These are phyloP conservation scores for Aplidium turbinatum DNA, from an alignment of 23 tunicate genomes.

Conservation along the genomic window DNA sequence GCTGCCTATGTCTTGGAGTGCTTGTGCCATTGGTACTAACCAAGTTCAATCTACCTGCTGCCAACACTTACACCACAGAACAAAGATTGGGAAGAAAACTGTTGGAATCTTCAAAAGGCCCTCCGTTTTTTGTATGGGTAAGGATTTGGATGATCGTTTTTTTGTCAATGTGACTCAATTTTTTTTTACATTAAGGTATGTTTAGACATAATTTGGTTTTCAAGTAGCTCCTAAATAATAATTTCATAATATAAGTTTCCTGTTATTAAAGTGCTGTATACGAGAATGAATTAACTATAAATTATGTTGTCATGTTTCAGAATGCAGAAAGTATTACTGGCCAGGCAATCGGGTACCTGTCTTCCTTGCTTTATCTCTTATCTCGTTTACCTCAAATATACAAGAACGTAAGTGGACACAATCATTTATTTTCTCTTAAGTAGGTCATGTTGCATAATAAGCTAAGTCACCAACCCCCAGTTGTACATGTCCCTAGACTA, in stretches of 20 bases:
- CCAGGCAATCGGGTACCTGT: constrained; percentile 80
- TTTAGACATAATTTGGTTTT: too few relatives aligned
- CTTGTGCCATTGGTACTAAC: constrained; percentile 27
- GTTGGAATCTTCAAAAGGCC: constrained; percentile 24
- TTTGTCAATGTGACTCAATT: too few relatives aligned
- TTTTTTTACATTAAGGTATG: too few relatives aligned
- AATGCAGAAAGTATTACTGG: constrained; percentile 57
- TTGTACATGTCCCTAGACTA: too few relatives aligned
- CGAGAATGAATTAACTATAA: too few relatives aligned
- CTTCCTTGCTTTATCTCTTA: constrained; percentile 84
- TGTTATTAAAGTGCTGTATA: too few relatives aligned
- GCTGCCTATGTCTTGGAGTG: constrained; percentile 56
- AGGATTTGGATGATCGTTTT: too few relatives aligned
- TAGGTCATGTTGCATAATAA: too few relatives aligned
- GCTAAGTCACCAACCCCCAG: too few relatives aligned
- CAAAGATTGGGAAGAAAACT: constrained; percentile 54
- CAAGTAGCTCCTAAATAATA: too few relatives aligned
- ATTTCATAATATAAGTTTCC: too few relatives aligned
- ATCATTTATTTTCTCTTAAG: background rate
- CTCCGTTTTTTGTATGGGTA: constrained; percentile 39
- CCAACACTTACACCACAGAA: background rate
- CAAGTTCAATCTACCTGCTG: background rate
- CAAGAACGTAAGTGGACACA: constrained; percentile 67
- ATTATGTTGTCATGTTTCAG: too few relatives aligned
- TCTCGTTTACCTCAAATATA: constrained; percentile 94